Evolutionary conservation across 2,113 vertebrate species (phyloP), one percentile per base, ranked within the genome.

Genomic region (Gracilinanus agilis): DNA sequence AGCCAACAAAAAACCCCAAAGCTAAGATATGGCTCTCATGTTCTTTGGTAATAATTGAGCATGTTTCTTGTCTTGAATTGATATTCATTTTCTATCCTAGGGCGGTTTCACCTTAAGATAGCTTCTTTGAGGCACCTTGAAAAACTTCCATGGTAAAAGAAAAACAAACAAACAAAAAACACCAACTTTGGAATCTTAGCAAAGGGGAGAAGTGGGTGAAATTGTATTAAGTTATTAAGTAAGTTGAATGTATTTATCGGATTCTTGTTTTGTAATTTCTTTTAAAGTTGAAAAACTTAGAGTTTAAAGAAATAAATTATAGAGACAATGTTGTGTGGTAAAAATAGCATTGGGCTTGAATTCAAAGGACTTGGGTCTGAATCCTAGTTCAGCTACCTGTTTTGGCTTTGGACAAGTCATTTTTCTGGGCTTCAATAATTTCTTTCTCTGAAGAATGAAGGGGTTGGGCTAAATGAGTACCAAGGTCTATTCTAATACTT

Each of bases 151-250:
- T 2, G 91, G 58, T 29, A 92, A 94, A 13, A 92, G 54, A 89
- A n/a, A n/a, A n/a, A n/a, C n/a, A n/a, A n/a, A n/a, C n/a, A n/a
- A n/a, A n/a, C n/a, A n/a, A n/a, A n/a, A n/a, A n/a, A n/a, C n/a
- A n/a, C n/a, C n/a, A n/a, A 91, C 90, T 96, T 40, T 54, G 12
- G 55, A 94, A 90, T 21, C 91, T 91, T 96, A 90, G 23, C 12
- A 95, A 55, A 83, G 3, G n/a, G 67, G 7, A 16, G 40, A 83
- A 2, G 7, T 24, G 24, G 44, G 44, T 75, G 53, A 40, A 53
- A 91, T 29, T 90, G 90, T 95, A n/a, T 92, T 88, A 92, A 90
- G 25, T 90, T 49, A 40, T 83, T 96, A 89, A 92, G 93, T 75
- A 94, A 55, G 9, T 92, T 61, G 56, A 93, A 54, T 54, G 6